Evolutionary conservation across 2,888 invertebrate genomes (phyloP), one percentile per base, ranked within the genome.

Genomic region (Drosophila greeni): DNA sequence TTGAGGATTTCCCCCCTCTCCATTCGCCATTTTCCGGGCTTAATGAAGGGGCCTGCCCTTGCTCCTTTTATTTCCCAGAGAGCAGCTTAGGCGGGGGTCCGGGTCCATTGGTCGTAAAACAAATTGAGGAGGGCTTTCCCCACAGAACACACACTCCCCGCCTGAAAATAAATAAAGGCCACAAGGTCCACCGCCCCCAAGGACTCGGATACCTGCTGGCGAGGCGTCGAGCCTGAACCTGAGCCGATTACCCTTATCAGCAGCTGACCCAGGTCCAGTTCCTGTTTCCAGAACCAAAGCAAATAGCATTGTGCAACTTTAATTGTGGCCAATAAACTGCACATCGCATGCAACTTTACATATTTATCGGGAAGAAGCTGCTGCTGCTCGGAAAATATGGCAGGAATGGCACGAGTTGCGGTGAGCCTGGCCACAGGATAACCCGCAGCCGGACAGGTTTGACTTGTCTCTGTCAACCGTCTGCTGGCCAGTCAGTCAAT

Each of bases 221-320:
- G 59, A 77, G 83, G 76, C 82, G 77, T 77, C 73, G 75, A 82
- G 77, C 81, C 45, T 47, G 29, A 47, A 47, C 66, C 68, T 75
- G 84, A 81, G 82, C 84, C 82, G 79, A 82, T 80, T 80, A 84
- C 66, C 68, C 84, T 84, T 84, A 82, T 79, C 79, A 68, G 68
- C 82, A 65, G 70, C 54, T 69, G 51, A 51, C 65, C 61, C 66
- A 56, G 26, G 43, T 18, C 43, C 24, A 40, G 29, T 9, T 24
- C n/a, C 34, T 18, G 29, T 6, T 6, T 52, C 43, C 23, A 58
- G 47, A 26, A 49, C 42, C 23, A 59, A 40, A 29, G 69, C 61
- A 54, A 61, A 54, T 54, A 61, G 39, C 70, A 62, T 51, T 55
- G 34, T 71, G 79, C 74, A 67, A 58, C 67, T 80, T 80, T 80